Base-by-base conservation (phyloP, 2,113 vertebrate genomes). In the Tringa solitaria region DNA sequence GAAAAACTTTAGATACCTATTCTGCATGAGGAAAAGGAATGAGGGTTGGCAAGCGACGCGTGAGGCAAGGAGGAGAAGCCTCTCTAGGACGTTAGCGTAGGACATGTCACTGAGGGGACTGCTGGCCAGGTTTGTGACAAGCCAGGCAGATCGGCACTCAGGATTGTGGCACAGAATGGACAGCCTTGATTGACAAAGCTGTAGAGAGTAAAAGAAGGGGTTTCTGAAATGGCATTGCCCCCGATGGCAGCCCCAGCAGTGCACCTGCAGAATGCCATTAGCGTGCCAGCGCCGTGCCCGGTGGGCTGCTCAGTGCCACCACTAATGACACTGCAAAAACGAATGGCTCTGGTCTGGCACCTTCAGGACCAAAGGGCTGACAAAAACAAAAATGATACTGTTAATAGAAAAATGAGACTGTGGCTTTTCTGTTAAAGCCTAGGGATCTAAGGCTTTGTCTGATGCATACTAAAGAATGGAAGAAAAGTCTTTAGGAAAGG, bases 331-430 rank as follows among this genome's bases (percentile, higher is more conserved):
- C 30, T 37, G 73, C 50, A 59, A 23, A 51, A 81, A 37, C 50
- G 23, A 82, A 63, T 57, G 28, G 65, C 84, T 84, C 46, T 86
- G 64, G 18, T 68, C 84, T 73, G 77, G 57, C 45, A 22, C 68
- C 53, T 50, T 60, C 57, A 53, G 84, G 46, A 84, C 84, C 0
- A 0, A 67, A 78, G 64, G 75, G 65, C 69, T 95, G 91, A 57
- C 69, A 79, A 69, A 94, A 59, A 1, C 56, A 43, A 56, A 87
- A 94, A 69, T 37, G 22, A 76, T 65, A n/a, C 53, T 69, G 32
- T 73, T 89, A 91, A 87, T 32, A 75, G 94, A 93, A 94, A 96
- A 96, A 95, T 57, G 81, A 93, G 91, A 41, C 48, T 60, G 5
- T 51, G 70, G 30, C 50, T 95, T 84, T 65, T 73, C 61, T 82